These are phyloP conservation scores for Aldrovandia affinis DNA, from an alignment of 2,797 vertebrate species.

Conservation along the genomic window DNA sequence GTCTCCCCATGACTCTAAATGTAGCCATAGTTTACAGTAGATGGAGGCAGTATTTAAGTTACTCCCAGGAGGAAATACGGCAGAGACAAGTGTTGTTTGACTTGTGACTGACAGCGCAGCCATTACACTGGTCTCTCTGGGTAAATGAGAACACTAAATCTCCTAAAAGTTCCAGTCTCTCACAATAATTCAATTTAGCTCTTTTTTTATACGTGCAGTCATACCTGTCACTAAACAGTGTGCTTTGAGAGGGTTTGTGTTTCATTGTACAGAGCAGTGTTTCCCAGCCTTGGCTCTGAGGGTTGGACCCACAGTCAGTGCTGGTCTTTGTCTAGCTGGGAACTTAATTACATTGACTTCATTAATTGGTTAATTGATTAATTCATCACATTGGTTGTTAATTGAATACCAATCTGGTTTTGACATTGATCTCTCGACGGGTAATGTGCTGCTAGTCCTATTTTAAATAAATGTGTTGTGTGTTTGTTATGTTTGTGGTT, in stretches of 20 bases:
- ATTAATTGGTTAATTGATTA: background rate
- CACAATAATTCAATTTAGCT: background rate
- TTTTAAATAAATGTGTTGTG: background rate
- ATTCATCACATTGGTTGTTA: background rate
- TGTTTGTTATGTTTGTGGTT: background rate
- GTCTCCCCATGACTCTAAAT: conserved; percentile 37
- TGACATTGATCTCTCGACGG: background rate
- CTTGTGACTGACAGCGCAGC: conserved; percentile 42
- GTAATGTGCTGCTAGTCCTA: background rate
- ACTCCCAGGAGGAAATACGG: conserved; percentile 39
- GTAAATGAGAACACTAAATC: conserved; percentile 40
- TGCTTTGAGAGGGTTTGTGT: background rate
- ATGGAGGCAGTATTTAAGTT: conserved; percentile 48
- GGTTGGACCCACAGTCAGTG: background rate
- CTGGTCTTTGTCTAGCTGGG: background rate
- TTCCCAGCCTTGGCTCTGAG: background rate
- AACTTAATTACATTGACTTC: background rate
- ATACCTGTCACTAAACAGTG: background rate
- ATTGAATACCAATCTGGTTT: background rate
- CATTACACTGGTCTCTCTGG: conserved; percentile 31
- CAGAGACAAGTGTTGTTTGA: conserved; percentile 51
- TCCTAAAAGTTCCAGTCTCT: conserved; percentile 17
- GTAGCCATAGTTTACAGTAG: conserved; percentile 48
- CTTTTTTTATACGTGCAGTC: background rate
- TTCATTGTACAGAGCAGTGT: background rate